Evolutionary conservation across 2,888 invertebrate species (phyloP).

Genomic region (Lingula anatina): DNA sequence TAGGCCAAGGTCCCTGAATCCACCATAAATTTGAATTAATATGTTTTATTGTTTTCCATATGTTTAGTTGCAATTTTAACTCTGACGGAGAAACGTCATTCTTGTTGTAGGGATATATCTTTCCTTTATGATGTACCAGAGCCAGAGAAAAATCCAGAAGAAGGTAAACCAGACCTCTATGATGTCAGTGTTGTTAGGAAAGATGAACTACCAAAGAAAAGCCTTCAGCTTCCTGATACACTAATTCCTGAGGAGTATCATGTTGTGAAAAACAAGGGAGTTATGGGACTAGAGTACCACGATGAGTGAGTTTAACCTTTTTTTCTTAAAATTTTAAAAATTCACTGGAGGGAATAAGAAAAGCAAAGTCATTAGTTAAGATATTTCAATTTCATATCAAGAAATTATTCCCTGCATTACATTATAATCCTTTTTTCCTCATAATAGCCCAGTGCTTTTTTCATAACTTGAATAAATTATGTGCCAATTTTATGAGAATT

Average conservation of each 20-base stretch:
- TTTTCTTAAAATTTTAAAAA: background rate
- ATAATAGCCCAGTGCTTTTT: too few species aligned
- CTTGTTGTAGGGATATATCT: constrained; percentile 47
- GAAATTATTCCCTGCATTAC: too few species aligned
- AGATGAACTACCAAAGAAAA: too few species aligned
- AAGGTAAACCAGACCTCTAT: constrained; percentile 26
- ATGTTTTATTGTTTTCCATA: too few species aligned
- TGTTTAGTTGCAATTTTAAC: too few species aligned
- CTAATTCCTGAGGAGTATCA: constrained; percentile 51
- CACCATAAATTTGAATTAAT: too few species aligned
- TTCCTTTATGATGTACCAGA: constrained; percentile 51
- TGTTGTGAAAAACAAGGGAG: constrained; percentile 49
- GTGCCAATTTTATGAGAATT: too few species aligned
- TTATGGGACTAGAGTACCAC: constrained; percentile 45
- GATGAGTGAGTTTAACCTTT: constrained; percentile 48
- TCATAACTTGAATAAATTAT: too few species aligned
- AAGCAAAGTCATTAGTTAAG: background rate
- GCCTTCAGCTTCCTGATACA: constrained; percentile 50
- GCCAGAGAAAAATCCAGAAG: constrained; percentile 21
- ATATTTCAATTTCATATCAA: constrained; percentile 1
- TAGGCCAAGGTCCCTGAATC: too few species aligned
- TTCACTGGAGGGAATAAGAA: too few species aligned
- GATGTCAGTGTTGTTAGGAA: constrained; percentile 36
- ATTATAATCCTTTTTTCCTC: too few species aligned
- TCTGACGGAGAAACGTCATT: too few species aligned